Percentiles rank a stretch among this genome's conserved stretches.
These are phyloP conservation scores for Drosophila ohnishii DNA, from an alignment of 1,140 invertebrate species.

Conservation along the genomic window DNA sequence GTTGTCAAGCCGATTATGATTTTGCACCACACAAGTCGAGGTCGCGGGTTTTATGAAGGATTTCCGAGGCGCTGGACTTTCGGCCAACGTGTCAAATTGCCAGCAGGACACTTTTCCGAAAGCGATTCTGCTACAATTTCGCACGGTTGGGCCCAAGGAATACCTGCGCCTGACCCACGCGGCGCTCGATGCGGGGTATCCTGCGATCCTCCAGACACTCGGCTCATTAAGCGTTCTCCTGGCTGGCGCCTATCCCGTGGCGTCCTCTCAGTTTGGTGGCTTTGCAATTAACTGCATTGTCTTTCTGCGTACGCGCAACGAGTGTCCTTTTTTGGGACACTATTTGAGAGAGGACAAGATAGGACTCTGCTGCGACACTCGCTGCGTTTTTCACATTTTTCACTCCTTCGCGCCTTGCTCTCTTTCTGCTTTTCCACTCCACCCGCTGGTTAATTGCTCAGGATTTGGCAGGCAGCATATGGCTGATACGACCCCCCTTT, in stretches of 20 bases:
- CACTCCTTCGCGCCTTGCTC: slow-evolving; percentile 64
- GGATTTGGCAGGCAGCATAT: slow-evolving; percentile 45
- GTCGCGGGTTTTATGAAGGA: slow-evolving; percentile 45
- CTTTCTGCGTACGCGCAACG: slow-evolving; percentile 35
- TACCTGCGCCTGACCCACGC: slow-evolving; percentile 66
- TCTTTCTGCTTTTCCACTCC: slow-evolving; percentile 20
- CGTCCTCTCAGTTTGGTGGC: slow-evolving; percentile 70
- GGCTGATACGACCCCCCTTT: slow-evolving; percentile 30
- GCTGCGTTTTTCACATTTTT: slow-evolving; percentile 63
- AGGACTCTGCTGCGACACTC: slow-evolving; percentile 51
- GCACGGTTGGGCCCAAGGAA: slow-evolving; percentile 49
- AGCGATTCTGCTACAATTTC: slow-evolving; percentile 54
- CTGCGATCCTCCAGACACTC: slow-evolving; percentile 45
- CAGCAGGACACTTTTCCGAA: slow-evolving; percentile 49
- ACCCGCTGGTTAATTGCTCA: slow-evolving; percentile 67
- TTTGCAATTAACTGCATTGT: slow-evolving; percentile 79
- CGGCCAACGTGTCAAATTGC: slow-evolving; percentile 69
- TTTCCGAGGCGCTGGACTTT: slow-evolving; percentile 33
- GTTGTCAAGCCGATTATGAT: slow-evolving; percentile 72
- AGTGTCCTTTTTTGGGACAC: slow-evolving; percentile 32
- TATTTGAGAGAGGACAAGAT: not conserved
- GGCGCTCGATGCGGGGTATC: slow-evolving; percentile 29
- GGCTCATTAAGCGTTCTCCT: slow-evolving; percentile 57
- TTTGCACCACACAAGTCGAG: slow-evolving; percentile 72
- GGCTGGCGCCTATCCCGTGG: slow-evolving; percentile 74